These are phyloP conservation scores for Dicerorhinus sumatrensis DNA, from an alignment of 2,113 vertebrate species.

Conservation along the genomic window DNA sequence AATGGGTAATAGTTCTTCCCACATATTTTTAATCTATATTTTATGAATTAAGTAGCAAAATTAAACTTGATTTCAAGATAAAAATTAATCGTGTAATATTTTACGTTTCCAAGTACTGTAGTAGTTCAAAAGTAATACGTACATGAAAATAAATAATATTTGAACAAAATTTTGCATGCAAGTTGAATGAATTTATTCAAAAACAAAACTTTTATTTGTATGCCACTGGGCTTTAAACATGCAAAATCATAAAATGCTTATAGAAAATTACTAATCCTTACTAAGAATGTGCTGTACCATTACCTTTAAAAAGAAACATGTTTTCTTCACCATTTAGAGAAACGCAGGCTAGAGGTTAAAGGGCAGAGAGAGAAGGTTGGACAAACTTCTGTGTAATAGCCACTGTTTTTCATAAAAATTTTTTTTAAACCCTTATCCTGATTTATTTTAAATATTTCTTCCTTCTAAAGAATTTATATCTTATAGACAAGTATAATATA, in stretches of 20 bases:
- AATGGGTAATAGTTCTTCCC: neutral
- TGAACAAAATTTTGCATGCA: slow-evolving; percentile 1
- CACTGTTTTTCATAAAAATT: neutral
- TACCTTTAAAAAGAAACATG: slow-evolving; percentile 9
- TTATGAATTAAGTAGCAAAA: slow-evolving; percentile 38
- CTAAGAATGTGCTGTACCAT: slow-evolving; percentile 26
- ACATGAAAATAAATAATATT: neutral
- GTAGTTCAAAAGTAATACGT: neutral
- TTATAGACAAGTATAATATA: neutral
- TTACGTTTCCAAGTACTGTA: neutral
- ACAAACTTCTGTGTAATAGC: neutral
- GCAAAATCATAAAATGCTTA: slow-evolving; percentile 17
- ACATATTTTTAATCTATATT: neutral
- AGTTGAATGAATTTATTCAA: neutral
- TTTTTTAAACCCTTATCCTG: neutral
- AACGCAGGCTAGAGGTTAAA: neutral
- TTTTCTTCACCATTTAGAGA: neutral
- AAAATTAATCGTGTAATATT: neutral
- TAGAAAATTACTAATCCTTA: slow-evolving; percentile 38
- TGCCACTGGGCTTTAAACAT: neutral
- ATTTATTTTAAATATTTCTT: slow-evolving; percentile 9
- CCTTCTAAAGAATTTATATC: neutral
- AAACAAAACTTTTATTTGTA: neutral
- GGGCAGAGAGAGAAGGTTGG: neutral
- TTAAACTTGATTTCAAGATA: neutral